A percentile compares a stretch with the other conserved stretches of the same genome.
These are phyloP conservation scores for Symphodus melops DNA, from an alignment of 2,113 vertebrate species.

Conservation along the genomic window DNA sequence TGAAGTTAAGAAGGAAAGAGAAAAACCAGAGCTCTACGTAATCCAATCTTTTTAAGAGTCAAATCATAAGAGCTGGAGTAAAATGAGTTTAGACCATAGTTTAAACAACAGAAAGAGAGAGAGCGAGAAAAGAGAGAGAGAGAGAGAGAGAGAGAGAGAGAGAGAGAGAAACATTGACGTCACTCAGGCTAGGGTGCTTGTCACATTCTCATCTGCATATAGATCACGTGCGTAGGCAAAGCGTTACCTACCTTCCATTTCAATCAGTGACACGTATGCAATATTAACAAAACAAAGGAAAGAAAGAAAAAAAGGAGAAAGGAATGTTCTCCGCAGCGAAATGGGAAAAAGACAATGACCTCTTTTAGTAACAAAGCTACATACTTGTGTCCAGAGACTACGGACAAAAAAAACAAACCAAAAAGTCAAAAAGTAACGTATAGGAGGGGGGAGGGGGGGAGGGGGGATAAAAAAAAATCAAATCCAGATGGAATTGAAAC, in stretches of 20 bases:
- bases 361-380: conserved; percentile 93
- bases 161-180: conserved; percentile 90
- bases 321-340: conserved; percentile 98
- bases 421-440: conserved; percentile 51
- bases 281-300: conserved; percentile 89
- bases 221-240: conserved; percentile 97
- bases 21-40: conserved; percentile 75
- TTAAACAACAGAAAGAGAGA: conserved; percentile 67
- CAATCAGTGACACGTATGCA: conserved; percentile 97
- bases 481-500: conserved; percentile 65
- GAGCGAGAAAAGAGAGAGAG: too few relatives aligned
- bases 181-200: conserved; percentile 96
- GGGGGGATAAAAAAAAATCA: conserved; percentile 17
- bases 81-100: conserved; percentile 74
- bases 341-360: conserved; percentile 95
- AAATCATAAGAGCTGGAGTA: conserved; percentile 74
- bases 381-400: conserved; percentile 86
- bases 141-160: conserved; percentile 60
- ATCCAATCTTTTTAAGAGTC: conserved; percentile 70
- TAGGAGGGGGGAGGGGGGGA: neutral
- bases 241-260: conserved; percentile 97
- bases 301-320: conserved; percentile 88
- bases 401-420: conserved; percentile 78
- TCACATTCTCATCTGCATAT: conserved; percentile 98
- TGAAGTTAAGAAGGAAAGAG: conserved; percentile 77